A percentile compares a stretch with the other conserved stretches of the same genome.
phyloP scores from a whole-genome alignment of 1,140 invertebrate species.

The Cheumatopsyche charites region DNA sequence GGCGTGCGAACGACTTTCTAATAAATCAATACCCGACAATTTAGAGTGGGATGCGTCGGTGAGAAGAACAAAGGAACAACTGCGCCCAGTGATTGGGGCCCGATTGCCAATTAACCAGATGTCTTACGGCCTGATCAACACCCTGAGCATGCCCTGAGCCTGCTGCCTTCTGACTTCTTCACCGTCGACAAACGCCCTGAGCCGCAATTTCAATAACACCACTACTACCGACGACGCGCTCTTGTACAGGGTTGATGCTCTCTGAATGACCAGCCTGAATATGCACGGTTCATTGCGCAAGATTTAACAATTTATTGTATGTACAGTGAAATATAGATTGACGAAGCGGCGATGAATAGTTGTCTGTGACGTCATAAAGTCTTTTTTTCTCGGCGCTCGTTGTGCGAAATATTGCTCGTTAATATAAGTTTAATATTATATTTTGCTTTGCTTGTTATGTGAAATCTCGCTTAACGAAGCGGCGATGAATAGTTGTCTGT shows the following conservation, averaged over 20 bases:
- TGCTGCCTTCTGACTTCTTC: not conserved
- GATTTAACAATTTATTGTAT: too few relatives aligned
- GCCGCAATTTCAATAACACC: slow-evolving; percentile 4
- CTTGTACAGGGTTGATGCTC: not conserved
- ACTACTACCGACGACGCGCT: not conserved
- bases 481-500: too few relatives aligned
- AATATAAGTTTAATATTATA: too few relatives aligned
- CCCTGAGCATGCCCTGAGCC: slow-evolving; percentile 12
- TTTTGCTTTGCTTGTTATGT: too few relatives aligned
- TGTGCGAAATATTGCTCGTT: too few relatives aligned
- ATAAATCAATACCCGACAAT: slow-evolving; percentile 30
- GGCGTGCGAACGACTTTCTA: slow-evolving; percentile 26
- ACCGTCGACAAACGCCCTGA: not conserved
- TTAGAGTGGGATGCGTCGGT: not conserved
- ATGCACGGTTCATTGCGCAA: too few relatives aligned
- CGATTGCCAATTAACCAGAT: slow-evolving; percentile 38
- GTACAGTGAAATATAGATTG: too few relatives aligned
- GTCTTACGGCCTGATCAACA: slow-evolving; percentile 35
- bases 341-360: too few relatives aligned
- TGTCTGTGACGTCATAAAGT: too few relatives aligned
- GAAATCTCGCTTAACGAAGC: too few relatives aligned
- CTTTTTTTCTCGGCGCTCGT: too few relatives aligned
- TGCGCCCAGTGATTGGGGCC: slow-evolving; percentile 12
- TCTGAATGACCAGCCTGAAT: too few relatives aligned
- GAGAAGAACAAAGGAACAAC: slow-evolving; percentile 15